Percentiles rank a stretch among this genome's conserved stretches.
Conservation (phyloP, 2,888 invertebrate species). For the Sylvicola fuscatus region DNA sequence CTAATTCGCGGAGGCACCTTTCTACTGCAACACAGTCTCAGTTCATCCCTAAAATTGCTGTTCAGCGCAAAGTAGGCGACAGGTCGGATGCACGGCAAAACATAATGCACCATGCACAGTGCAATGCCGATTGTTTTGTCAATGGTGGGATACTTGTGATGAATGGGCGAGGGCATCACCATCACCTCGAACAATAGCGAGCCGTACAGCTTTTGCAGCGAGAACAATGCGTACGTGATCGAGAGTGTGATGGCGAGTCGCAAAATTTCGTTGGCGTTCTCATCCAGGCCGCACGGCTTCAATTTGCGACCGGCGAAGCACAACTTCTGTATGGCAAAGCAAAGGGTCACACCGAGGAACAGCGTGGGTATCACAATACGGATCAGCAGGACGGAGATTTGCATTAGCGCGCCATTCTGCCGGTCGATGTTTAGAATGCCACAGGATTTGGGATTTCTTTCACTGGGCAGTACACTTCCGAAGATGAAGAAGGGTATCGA, state of each 20-base stretch:
- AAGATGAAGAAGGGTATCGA: conserved; percentile 27
- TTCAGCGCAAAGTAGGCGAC: too few relatives aligned
- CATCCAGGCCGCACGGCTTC: conserved; percentile 5
- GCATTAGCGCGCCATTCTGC: conserved; percentile 8
- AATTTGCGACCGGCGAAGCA: too few relatives aligned
- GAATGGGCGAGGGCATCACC: conserved; percentile 7
- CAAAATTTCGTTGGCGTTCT: conserved; percentile 6
- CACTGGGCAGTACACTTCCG: conserved; percentile 2
- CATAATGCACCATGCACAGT: conserved; percentile 7
- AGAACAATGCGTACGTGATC: conserved; percentile 7
- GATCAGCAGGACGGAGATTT: conserved; percentile 6
- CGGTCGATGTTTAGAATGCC: conserved; percentile 8
- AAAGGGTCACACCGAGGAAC: too few relatives aligned
- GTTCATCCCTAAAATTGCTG: too few relatives aligned
- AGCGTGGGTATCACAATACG: conserved; percentile 7
- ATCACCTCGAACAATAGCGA: conserved; percentile 9
- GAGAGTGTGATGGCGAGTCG: conserved; percentile 6
- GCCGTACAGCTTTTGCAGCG: conserved; percentile 8
- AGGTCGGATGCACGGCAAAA: too few relatives aligned
- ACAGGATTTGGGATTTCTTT: conserved; percentile 2
- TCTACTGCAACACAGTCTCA: too few relatives aligned
- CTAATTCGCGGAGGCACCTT: too few relatives aligned
- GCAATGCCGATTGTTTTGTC: conserved; percentile 5
- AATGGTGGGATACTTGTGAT: conserved; percentile 8
- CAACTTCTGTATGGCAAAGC: too few relatives aligned